phyloP scores from a whole-genome alignment of 2,888 invertebrate genomes.

The Exephanes ischioxanthus region DNA sequence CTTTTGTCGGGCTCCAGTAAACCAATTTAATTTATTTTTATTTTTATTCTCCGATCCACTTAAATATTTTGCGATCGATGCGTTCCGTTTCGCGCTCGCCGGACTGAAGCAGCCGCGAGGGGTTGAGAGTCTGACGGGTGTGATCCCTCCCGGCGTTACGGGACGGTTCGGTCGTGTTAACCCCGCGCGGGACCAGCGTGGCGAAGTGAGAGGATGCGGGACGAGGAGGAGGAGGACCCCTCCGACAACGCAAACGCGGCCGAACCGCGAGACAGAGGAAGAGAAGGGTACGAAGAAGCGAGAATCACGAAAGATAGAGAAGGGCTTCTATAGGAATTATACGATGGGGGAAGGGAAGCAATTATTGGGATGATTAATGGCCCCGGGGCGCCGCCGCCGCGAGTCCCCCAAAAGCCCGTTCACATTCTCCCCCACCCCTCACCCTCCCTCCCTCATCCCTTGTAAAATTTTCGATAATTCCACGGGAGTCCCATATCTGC shows the following conservation, averaged over 20 bases:
- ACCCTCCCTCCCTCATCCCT: constrained; percentile 33
- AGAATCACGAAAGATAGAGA: constrained; percentile 66
- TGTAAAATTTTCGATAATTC: constrained; percentile 18
- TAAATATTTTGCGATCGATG: constrained; percentile 58
- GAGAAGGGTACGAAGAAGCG: constrained; percentile 65
- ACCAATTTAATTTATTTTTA: constrained; percentile 25
- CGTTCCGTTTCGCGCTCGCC: constrained; percentile 50
- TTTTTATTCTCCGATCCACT: constrained; percentile 8
- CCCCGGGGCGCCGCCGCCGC: constrained; percentile 75
- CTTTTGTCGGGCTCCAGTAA: constrained; percentile 10
- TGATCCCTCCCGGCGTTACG: constrained; percentile 68
- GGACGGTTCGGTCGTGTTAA: constrained; percentile 54
- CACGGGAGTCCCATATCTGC: constrained; percentile 52
- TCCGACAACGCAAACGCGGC: constrained; percentile 55
- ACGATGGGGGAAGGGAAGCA: constrained; percentile 79
- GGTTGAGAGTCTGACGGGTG: constrained; percentile 59
- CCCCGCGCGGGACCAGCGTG: constrained; percentile 42
- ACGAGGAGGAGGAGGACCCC: constrained; percentile 49
- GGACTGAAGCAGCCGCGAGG: constrained; percentile 52
- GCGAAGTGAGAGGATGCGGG: constrained; percentile 55
- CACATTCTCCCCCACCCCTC: constrained; percentile 69
- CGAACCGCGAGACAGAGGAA: constrained; percentile 61
- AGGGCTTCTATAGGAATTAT: constrained; percentile 76
- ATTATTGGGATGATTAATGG: constrained; percentile 84
- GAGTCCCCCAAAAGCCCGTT: constrained; percentile 75